Base-by-base conservation (phyloP, 2,797 vertebrate genomes). In the Cuniculus paca region DNA sequence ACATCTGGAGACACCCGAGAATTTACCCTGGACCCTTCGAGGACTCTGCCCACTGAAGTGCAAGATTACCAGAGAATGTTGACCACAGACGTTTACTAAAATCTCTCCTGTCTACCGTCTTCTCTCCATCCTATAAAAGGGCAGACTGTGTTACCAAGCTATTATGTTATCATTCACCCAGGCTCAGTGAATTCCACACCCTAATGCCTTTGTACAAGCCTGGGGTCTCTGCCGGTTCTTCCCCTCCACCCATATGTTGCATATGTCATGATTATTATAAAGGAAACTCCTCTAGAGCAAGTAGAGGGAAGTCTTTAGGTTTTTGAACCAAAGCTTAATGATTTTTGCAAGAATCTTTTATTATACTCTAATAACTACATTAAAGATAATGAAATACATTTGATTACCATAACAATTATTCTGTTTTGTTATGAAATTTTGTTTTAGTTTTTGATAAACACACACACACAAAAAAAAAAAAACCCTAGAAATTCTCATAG, bases 401-500 rank as follows among this genome's bases (percentile, higher is more conserved):
- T 72, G 36, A 42, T 72, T 42, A 72, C 24, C 19, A 36, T 36
- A 39, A 68, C 12, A 31, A 61, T 70, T 74, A 13, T 74, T 16
- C 24, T 74, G 28, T 42, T 48, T 75, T 16, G 39, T 45, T 45
- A 42, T 74, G 39, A 13, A 74, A 74, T 45, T 74, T 74, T 45
- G 6, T 45, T 45, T 74, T 42, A 72, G 11, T 42, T 22, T 70
- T 70, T 12, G 4, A 72, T 10, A 72, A 72, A 42, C 26, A 42
- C 68, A 72, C n/a, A n/a, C n/a, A n/a, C n/a, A n/a, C n/a, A n/a
- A n/a, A n/a, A n/a, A n/a, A 26, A 72, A 72, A 42, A 42, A 92
- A 77, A 58, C 93, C 24, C n/a, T 84, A 79, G 31, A 89, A 94
- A 65, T 83, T 20, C n/a, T 58, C 94, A 7, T 4, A 91, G 91